Evolutionary conservation across 2,888 invertebrate species (phyloP).

Genomic region (Branchipolynoe longqiensis): DNA sequence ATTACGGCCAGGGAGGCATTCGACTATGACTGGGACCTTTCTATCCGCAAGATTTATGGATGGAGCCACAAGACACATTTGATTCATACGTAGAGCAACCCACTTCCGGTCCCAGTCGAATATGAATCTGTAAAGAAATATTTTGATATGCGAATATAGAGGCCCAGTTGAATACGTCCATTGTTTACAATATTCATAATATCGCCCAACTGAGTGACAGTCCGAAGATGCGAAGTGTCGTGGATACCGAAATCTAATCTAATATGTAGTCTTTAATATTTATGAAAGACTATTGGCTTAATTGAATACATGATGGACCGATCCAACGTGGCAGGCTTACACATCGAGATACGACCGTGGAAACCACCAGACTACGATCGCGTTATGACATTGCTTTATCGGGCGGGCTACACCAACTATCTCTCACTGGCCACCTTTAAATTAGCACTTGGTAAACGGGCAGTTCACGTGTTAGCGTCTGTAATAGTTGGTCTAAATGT

Average conservation of each 20-base stretch:
- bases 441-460: constrained; percentile 22
- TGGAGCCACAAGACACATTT: too few species aligned
- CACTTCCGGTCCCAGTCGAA: too few species aligned
- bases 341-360: background rate
- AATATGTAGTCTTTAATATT: background rate
- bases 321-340: background rate
- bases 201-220: constrained; percentile 14
- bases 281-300: background rate
- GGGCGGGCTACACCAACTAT: constrained; percentile 9
- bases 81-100: too few species aligned
- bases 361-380: background rate
- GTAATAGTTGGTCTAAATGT: background rate
- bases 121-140: too few species aligned
- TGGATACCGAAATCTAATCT: too few species aligned
- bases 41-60: too few species aligned
- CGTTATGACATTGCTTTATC: background rate
- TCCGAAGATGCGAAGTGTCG: background rate
- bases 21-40: too few species aligned
- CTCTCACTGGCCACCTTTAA: background rate
- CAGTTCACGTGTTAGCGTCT: constrained; percentile 14
- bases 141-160: too few species aligned
- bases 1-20: too few species aligned
- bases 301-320: background rate
- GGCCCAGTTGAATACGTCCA: too few species aligned
- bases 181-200: too few species aligned